Base-by-base conservation (phyloP, 2,888 invertebrate genomes). In the Synergus japonicus region DNA sequence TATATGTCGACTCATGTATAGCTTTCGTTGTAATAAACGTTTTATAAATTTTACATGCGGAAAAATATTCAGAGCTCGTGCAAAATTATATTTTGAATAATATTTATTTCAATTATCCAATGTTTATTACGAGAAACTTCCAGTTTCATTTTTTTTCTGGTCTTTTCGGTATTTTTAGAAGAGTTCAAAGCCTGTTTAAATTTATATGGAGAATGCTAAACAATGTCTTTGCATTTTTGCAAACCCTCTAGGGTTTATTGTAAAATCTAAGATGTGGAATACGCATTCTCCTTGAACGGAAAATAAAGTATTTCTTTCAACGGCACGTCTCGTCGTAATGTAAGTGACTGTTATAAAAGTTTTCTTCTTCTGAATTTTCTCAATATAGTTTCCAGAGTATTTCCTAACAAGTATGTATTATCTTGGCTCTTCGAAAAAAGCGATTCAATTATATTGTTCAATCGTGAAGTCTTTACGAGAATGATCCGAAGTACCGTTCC, bases 391-490 rank as follows among this genome's bases (percentile, higher is more conserved):
- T 54, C 29, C n/a, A 10, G 10, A 73, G 73, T 73, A n/a, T 54
- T 29, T n/a, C n/a, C 49, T 54, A 54, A 73, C 73, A 73, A 73
- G 5, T 49, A 13, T 18, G 15, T 69, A 69, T 69, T 69, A 69
- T 69, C 46, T 69, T 29, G 29, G 37, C 37, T 37, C 54, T 73
- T 73, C 9, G 73, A 73, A 73, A 73, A 73, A 54, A 73, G 49
- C 73, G 54, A 54, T 73, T 73, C 54, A 73, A 73, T 73, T 73
- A 73, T 73, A 73, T 54, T 10, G 37, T 73, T 37, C 82, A 79
- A 78, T 83, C 83, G 81, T 85, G 82, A 85, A 85, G 82, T 80
- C 81, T 78, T 79, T 66, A 66, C 78, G 49, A 49, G 49, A 22
- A 29, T 9, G 29, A 69, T 69, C 49, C 15, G 37, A n/a, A 77